Evolutionary conservation across 2,113 vertebrate genomes (phyloP).

Genomic region (Bubo scandiacus): DNA sequence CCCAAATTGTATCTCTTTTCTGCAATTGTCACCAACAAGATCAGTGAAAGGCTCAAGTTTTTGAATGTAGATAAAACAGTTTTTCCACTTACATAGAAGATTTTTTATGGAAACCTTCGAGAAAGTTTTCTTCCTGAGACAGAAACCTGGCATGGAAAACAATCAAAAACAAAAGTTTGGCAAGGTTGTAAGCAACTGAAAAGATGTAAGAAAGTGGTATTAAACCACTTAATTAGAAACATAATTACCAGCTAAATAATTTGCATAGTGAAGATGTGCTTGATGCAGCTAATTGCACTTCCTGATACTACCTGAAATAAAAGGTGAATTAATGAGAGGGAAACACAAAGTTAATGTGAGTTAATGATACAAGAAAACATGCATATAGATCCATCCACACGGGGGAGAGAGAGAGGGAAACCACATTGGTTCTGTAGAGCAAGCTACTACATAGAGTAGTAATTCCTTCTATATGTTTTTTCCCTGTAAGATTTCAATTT

Average conservation of each 20-base stretch:
- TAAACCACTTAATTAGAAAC: constrained; percentile 42
- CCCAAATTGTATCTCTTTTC: not conserved
- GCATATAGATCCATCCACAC: not conserved
- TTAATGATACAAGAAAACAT: not conserved
- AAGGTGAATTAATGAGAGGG: constrained; percentile 45
- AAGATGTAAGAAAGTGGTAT: not conserved
- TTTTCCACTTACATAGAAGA: not conserved
- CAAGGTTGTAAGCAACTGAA: constrained; percentile 1
- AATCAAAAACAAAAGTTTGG: not conserved
- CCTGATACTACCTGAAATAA: constrained; percentile 46
- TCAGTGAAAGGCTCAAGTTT: not conserved
- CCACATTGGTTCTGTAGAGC: not conserved
- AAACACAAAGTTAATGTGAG: constrained; percentile 21
- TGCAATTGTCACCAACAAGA: not conserved
- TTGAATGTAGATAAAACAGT: not conserved
- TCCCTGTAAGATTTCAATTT: not conserved
- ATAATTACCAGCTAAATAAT: constrained; percentile 44
- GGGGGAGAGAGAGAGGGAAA: not conserved
- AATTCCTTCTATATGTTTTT: not conserved
- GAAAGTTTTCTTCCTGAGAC: not conserved
- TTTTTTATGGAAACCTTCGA: not conserved
- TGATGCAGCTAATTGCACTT: constrained; percentile 53
- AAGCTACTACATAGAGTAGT: not conserved
- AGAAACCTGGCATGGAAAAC: constrained; percentile 25
- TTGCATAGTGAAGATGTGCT: not conserved